A percentile compares a stretch with the other conserved stretches of the same genome.
Evolutionary conservation across 2,888 invertebrate species (phyloP).

Genomic region (Agonopterix arenella): DNA sequence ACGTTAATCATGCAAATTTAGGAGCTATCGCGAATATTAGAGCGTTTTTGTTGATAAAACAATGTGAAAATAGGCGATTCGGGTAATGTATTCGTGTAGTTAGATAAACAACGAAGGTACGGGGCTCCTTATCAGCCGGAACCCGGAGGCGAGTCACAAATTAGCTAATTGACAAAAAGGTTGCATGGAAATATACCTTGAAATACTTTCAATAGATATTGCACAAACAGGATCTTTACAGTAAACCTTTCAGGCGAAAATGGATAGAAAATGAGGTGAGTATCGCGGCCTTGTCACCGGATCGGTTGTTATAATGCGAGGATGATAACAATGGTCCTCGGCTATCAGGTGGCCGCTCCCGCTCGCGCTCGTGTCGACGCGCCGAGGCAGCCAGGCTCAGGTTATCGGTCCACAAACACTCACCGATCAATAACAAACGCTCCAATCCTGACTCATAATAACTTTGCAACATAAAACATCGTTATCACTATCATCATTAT

Average conservation of each 20-base stretch:
- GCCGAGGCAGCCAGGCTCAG: not conserved
- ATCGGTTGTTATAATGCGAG: not conserved
- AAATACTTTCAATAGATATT: conserved; percentile 4
- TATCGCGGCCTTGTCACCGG: conserved; percentile 1
- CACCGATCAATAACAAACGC: conserved; percentile 28
- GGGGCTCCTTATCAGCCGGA: conserved; percentile 29
- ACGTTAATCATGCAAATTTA: conserved; percentile 44
- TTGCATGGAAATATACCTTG: conserved; percentile 10
- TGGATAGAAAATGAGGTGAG: not conserved
- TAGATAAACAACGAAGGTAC: conserved; percentile 31
- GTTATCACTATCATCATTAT: not conserved
- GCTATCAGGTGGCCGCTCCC: conserved; percentile 21
- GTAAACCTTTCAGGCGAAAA: not conserved
- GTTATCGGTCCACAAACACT: conserved; percentile 33
- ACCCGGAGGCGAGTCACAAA: conserved; percentile 15
- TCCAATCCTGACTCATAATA: conserved; percentile 9
- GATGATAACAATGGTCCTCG: conserved; percentile 6
- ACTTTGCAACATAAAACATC: not conserved
- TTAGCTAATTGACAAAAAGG: conserved; percentile 30
- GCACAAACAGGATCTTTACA: not conserved
- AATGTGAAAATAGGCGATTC: conserved; percentile 22
- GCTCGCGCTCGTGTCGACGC: conserved; percentile 1
- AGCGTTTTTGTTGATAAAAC: conserved; percentile 13
- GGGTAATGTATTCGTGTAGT: conserved; percentile 25
- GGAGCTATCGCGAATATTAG: conserved; percentile 1